Base-by-base conservation (phyloP, 1,140 invertebrate genomes). In the Sitodiplosis mosellana region DNA sequence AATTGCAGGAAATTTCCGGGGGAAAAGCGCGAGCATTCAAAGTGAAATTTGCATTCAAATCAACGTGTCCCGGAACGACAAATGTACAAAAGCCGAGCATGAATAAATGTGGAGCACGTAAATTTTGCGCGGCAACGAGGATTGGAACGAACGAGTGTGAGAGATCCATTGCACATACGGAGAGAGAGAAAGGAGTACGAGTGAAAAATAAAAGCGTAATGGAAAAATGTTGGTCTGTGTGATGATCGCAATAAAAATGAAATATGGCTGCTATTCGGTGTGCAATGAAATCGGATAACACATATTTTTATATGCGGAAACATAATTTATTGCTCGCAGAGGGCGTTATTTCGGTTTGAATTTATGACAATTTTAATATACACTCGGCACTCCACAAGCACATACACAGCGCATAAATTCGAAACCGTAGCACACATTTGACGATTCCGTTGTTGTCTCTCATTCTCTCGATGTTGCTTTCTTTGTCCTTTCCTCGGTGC, bases 221-320 rank as follows among this genome's bases (percentile, higher is more conserved):
- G 41, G 18, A 43, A 43, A 27, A 27, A 27, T 27, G 27, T 27
- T 27, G 27, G 41, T 43, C 18, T 21, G n/a, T 43, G 41, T 43
- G 41, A 43, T 18, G 41, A 43, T 43, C 41, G 41, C 41, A 43
- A 43, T 43, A 46, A 46, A 46, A 46, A 34, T 46, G 45, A 46
- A 46, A 46, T 46, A 46, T 46, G 45, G 22, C 14, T 46, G 45
- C 45, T 46, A 46, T 46, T 46, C 45, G 45, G 45, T 21, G 45
- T 46, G 45, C 45, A 18, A 46, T 46, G 45, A 46, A 46, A 46
- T 46, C 45, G 45, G 45, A 46, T 46, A 46, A 46, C 22, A n/a
- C n/a, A 34, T 34, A 46, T 46, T 33, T 46, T 46, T 46, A 15
- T 40, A 46, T 46, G 45, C 45, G 45, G 45, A 34, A 46, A 46